Base-by-base conservation (phyloP, 2,888 invertebrate species). In the Diloba caeruleocephala region DNA sequence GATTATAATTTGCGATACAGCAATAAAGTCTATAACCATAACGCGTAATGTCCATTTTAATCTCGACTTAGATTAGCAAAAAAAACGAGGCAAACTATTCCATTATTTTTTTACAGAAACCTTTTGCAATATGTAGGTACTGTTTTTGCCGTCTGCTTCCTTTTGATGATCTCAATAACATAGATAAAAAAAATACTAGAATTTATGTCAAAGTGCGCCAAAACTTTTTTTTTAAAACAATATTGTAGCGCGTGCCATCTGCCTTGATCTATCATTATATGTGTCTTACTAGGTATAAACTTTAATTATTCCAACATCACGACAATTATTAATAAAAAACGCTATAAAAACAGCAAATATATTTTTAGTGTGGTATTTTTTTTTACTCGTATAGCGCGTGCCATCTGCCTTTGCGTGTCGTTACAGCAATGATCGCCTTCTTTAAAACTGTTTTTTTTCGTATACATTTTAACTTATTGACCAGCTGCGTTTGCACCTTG, bases 331-430 rank as follows among this genome's bases (percentile, higher is more conserved):
- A 21, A 1, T 10, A 12, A 41, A 42, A 42, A 21, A 25, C 9
- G 13, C 8, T 5, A n/a, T 12, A 15, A 38, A 26, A 19, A 5
- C 12, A 12, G 1, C 5, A 9, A 15, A 41, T 46, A 19, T 9
- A 12, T 25, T 31, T 32, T 12, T 23, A 9, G 10, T 17, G 9
- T 25, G 33, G 23, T 3, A 3, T 44, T 28, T 41, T 23, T 23
- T n/a, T 3, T 26, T 1, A 36, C 39, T 9, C 28, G 14, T 17
- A 9, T 7, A 46, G 71, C 79, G 54, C 77, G 76, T 78, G 79
- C 70, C 79, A 79, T 72, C 79, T 78, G 78, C 71, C 57, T 49
- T 36, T 41, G 31, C 64, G 51, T 60, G 49, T 53, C 53, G 39
- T 52, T 29, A 33, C 28, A 9, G 1, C 46, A 41, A 60, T 49